phyloP scores from a whole-genome alignment of 2,797 vertebrate genomes.

The Leucoraja ocellata region DNA sequence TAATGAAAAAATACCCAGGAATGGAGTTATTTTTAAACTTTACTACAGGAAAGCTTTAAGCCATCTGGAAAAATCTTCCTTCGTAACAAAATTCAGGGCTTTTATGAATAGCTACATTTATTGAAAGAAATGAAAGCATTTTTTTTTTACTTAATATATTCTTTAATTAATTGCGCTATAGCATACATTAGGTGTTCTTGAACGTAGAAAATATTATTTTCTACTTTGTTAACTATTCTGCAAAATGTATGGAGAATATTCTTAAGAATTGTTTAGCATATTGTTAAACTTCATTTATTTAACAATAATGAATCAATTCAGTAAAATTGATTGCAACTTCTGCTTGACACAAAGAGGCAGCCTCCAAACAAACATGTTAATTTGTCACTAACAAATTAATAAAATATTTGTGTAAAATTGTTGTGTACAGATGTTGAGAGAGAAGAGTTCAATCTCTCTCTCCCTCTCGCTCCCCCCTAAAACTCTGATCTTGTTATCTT shows the following conservation, averaged over 20 bases:
- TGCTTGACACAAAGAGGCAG: neutral
- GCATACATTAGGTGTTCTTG: neutral
- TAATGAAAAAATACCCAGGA: conserved; percentile 17
- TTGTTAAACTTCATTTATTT: conserved; percentile 8
- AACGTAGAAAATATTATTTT: neutral
- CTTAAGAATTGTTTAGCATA: neutral
- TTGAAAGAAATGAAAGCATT: neutral
- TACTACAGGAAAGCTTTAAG: conserved; percentile 20
- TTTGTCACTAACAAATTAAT: neutral
- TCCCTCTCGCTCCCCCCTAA: too few relatives aligned
- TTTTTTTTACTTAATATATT: neutral
- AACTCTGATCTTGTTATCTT: too few relatives aligned
- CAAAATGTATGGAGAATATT: neutral
- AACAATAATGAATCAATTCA: neutral
- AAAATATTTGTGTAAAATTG: neutral
- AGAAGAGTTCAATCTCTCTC: neutral
- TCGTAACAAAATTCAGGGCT: conserved; percentile 10
- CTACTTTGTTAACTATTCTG: conserved; percentile 6
- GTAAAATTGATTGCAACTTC: neutral
- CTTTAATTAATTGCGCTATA: neutral
- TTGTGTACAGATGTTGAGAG: neutral
- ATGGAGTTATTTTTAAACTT: neutral
- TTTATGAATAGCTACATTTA: conserved; percentile 27
- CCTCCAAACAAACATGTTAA: neutral
- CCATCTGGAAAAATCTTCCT: conserved; percentile 24